Base-by-base conservation (phyloP, 2,888 invertebrate species). In the Nemapogon koenigi region DNA sequence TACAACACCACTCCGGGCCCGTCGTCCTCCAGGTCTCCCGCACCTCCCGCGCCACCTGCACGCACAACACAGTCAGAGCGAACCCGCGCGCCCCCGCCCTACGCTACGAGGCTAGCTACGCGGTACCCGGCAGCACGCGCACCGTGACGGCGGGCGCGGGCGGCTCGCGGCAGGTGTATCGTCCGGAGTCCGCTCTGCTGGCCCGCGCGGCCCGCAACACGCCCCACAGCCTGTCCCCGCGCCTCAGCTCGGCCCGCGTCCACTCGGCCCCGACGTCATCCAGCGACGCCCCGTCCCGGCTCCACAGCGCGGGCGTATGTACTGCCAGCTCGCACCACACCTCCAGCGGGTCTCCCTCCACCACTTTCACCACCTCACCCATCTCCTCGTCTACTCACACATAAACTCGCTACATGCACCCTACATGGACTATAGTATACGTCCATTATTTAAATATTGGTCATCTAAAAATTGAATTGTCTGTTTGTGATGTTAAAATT, bases 331-430 rank as follows among this genome's bases (percentile, higher is more conserved):
- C 13, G 14, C 33, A 33, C 6, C 18, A 11, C 19, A 33, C 17
- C n/a, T 28, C 33, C 29, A 40, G 26, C 6, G 8, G 28, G 10
- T 8, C 29, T n/a, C 25, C 22, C 36, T 32, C 11, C 36, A 35
- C 36, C 18, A 33, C 32, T 36, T 43, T 42, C 42, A 8, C 32
- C 16, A 16, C 31, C 4, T 11, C 28, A 15, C 18, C 15, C 16
- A 27, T 14, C 14, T 15, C 33, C 18, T 8, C 35, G 70, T 73
- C 38, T 52, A 61, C 13, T 66, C 67, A 25, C 62, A 70, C 38
- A 55, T 58, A 8, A 45, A 46, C 3, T 63, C 64, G n/a, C n/a
- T n/a, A n/a, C n/a, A n/a, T n/a, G n/a, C n/a, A n/a, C n/a, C n/a
- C n/a, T n/a, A 4, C 8, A 4, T 6, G 11, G 2, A 4, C n/a